These are phyloP conservation scores for Actias luna DNA, from an alignment of 2,888 invertebrate species.

Conservation along the genomic window DNA sequence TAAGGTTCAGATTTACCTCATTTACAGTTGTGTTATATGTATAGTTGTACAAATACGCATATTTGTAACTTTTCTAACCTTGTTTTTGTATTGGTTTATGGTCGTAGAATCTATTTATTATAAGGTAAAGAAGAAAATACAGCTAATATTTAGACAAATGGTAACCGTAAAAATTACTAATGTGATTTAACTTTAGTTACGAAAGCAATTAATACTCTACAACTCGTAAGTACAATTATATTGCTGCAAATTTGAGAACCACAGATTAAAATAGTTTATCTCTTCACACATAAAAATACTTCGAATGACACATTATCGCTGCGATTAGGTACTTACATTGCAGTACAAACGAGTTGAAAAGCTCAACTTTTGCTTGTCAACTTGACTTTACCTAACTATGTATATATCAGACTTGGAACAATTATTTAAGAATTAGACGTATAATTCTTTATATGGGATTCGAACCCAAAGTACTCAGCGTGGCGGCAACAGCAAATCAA, in stretches of 20 bases:
- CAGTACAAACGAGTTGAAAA: slow-evolving; percentile 29
- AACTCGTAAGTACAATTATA: not conserved
- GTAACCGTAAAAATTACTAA: not conserved
- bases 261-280: slow-evolving; percentile 13
- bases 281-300: slow-evolving; percentile 35
- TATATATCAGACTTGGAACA: too few relatives aligned
- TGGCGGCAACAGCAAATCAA: too few relatives aligned
- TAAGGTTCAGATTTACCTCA: too few relatives aligned
- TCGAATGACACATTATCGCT: slow-evolving; percentile 43
- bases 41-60: too few relatives aligned
- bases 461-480: too few relatives aligned
- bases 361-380: not conserved
- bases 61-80: too few relatives aligned
- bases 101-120: not conserved
- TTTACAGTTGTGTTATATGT: too few relatives aligned
- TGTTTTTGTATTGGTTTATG: not conserved
- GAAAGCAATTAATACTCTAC: not conserved
- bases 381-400: too few relatives aligned
- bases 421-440: too few relatives aligned
- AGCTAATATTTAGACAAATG: not conserved
- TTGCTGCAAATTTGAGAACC: not conserved
- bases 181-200: not conserved
- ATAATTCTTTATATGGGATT: too few relatives aligned
- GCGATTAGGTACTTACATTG: slow-evolving; percentile 43
- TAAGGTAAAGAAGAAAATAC: not conserved